phyloP scores from a whole-genome alignment of 2,113 vertebrate genomes.

The Oenanthe melanoleuca region DNA sequence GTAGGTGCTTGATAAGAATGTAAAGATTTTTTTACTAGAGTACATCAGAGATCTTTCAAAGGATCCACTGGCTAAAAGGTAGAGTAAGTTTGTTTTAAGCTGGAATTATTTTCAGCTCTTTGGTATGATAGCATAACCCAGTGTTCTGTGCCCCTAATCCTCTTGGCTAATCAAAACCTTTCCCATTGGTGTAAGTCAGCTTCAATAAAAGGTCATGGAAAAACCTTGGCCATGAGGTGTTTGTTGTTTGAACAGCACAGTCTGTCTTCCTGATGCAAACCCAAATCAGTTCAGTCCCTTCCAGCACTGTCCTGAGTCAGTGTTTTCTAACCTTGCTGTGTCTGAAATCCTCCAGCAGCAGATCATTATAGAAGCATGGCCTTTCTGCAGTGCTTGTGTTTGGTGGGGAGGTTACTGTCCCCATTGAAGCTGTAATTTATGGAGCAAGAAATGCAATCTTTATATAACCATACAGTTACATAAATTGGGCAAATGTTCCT shows the following conservation, averaged over 20 bases:
- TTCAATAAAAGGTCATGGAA: conserved; percentile 24
- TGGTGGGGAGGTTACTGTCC: background rate
- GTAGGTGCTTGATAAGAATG: background rate
- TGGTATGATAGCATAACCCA: background rate
- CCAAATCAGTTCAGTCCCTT: background rate
- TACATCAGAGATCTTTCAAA: background rate
- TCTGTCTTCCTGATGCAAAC: background rate
- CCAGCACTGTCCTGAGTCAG: background rate
- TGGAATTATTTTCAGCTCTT: background rate
- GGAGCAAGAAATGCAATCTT: background rate
- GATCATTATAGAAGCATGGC: background rate
- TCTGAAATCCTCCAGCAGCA: background rate
- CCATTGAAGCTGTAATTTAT: background rate
- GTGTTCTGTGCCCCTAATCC: conserved; percentile 1
- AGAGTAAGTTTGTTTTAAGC: background rate
- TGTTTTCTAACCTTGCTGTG: conserved; percentile 2
- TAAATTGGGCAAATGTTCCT: background rate
- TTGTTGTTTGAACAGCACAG: background rate
- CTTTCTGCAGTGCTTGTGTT: background rate
- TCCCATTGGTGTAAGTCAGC: conserved; percentile 1
- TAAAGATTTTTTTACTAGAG: background rate
- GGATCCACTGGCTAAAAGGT: background rate
- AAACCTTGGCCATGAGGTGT: conserved; percentile 15
- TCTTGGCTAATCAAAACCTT: conserved; percentile 5
- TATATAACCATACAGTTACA: background rate